Evolutionary conservation across 2,888 invertebrate species (phyloP).

Genomic region (Drosophila peninsularis): DNA sequence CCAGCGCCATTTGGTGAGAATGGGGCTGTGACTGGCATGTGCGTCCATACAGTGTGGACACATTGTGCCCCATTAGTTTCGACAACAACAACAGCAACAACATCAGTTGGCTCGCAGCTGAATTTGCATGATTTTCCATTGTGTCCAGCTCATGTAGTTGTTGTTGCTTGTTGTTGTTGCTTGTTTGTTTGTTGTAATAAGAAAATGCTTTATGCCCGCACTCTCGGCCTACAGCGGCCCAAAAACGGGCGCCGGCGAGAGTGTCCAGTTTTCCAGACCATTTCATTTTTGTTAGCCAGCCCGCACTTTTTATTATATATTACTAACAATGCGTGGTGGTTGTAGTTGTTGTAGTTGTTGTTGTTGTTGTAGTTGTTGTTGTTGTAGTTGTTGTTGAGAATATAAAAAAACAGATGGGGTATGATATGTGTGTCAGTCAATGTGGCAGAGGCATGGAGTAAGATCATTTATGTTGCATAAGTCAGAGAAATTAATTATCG

Average conservation of each 20-base stretch:
- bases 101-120: slow-evolving; percentile 47
- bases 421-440: background rate
- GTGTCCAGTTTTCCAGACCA: slow-evolving; percentile 81
- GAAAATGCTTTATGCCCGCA: slow-evolving; percentile 78
- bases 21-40: slow-evolving; percentile 7
- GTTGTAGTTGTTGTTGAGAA: slow-evolving; percentile 3
- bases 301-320: slow-evolving; percentile 58
- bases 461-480: no score
- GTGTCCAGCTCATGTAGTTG: slow-evolving; percentile 8
- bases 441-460: background rate
- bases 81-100: slow-evolving; percentile 61
- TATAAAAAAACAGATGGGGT: background rate
- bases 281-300: slow-evolving; percentile 71
- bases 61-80: slow-evolving; percentile 81
- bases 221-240: slow-evolving; percentile 43
- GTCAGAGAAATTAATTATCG: background rate
- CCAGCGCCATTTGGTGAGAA: background rate
- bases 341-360: slow-evolving; percentile 4
- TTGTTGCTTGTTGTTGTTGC: slow-evolving; percentile 32
- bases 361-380: background rate
- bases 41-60: slow-evolving; percentile 62
- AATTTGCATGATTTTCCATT: slow-evolving; percentile 69
- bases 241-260: background rate
- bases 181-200: slow-evolving; percentile 59
- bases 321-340: background rate